phyloP scores from a whole-genome alignment of 2,888 invertebrate species.

The Tridacna gigas region DNA sequence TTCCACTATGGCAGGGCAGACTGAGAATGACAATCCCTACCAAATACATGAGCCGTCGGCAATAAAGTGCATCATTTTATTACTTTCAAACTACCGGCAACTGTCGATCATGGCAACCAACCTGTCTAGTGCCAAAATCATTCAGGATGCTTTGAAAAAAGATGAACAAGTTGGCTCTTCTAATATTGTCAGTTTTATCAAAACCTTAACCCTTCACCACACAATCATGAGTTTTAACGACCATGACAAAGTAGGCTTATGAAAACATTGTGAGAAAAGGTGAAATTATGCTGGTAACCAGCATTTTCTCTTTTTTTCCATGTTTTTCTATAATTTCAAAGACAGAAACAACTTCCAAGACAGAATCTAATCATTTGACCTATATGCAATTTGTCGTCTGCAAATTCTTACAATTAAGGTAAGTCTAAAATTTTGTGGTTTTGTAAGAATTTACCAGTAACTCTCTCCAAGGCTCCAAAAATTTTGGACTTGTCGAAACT shows the following conservation, averaged over 20 bases:
- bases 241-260: neutral
- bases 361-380: too few species aligned
- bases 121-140: constrained; percentile 4
- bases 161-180: neutral
- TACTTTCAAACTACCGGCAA: constrained; percentile 29
- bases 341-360: too few species aligned
- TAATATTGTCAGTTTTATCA: neutral
- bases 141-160: neutral
- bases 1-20: constrained; percentile 23
- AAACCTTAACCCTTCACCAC: neutral
- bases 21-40: constrained; percentile 20
- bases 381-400: too few species aligned
- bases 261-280: constrained; percentile 9
- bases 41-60: constrained; percentile 7
- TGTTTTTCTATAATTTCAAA: too few species aligned
- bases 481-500: too few species aligned
- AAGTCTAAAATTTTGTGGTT: too few species aligned
- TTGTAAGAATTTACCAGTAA: too few species aligned
- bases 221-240: neutral
- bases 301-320: too few species aligned
- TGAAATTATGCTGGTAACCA: too few species aligned
- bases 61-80: constrained; percentile 30
- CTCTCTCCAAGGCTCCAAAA: too few species aligned
- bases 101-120: constrained; percentile 1
- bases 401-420: too few species aligned